Base-by-base conservation (phyloP, 2,888 invertebrate species). In the Leptothorax acervorum region DNA sequence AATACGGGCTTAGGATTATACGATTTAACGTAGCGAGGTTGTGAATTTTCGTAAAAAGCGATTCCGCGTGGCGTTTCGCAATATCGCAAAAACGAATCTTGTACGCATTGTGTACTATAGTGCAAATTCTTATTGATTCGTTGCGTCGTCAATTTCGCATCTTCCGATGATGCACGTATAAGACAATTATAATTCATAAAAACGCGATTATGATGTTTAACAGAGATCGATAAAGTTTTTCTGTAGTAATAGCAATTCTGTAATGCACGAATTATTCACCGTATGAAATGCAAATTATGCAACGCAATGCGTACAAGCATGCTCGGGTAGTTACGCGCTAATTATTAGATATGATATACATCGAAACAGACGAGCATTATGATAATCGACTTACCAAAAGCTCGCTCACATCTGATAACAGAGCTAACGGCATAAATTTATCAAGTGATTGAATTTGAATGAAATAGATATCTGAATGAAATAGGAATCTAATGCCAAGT, bases 381-480 rank as follows among this genome's bases (percentile, higher is more conserved):
- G 74, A 81, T 81, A 81, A 81, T 81, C 60, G 48, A 60, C 35
- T 60, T 39, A 35, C 31, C 57, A 74, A 81, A 81, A 81, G 74
- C 79, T 81, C 79, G 74, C 60, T 81, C 79, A 60, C 60, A 48
- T 81, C 74, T 31, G 57, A 73, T 60, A 45, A 71, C 18, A 18
- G 35, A 60, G 18, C 18, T 35, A 60, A 45, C 31, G 31, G n/a
- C 31, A 31, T 55, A 18, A 78, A 55, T 78, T 68, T 42, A 31
- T 31, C 60, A 12, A 15, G 3, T 78, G 70, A 78, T 55, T 45
- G n/a, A 78, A 62, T 57, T 35, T 48, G 12, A 78, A 23, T n/a
- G 48, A 23, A 39, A 42, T 35, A 23, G 23, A 23, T 23, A 23
- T 23, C 23, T 23, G 23, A 23, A 23, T 23, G 23, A 23, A 23